Base-by-base conservation (phyloP, 2,888 invertebrate species). In the Sialis fuliginosa region DNA sequence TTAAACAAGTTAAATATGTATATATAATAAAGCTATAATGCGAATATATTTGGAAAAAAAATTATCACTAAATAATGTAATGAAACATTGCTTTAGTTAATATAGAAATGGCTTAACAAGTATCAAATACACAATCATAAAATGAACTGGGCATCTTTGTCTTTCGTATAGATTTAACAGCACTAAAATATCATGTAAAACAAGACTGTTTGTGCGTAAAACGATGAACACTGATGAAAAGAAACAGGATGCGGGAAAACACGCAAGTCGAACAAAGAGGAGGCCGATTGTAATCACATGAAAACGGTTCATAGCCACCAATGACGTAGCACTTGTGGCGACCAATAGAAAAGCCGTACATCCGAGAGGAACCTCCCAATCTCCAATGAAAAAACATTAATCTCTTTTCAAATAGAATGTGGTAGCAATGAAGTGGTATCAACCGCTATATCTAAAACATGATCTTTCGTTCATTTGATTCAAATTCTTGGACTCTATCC, bases 381-480 rank as follows among this genome's bases (percentile, higher is more conserved):
- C 58, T 59, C 66, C 65, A 66, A 67, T 67, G 65, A 66, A 66
- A 67, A 66, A 65, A 62, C 66, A 67, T 66, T 64, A 66, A 67
- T 66, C 66, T 67, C 64, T 63, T 64, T 66, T 64, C 62, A 62
- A 66, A 66, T 65, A 64, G 37, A 37, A 37, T 12, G n/a, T 37
- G 22, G 37, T 6, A 37, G 10, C 37, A 6, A 37, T 37, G 10
- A 10, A 37, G 12, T 12, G 12, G 12, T 37, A 10, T 37, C 12
- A n/a, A 37, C 8, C n/a, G 6, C 10, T 5, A 37, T 8, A 37
- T 12, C n/a, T 10, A 37, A 10, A n/a, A 37, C n/a, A 10, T 12
- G 6, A n/a, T 10, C 12, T 37, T 12, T 37, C 12, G n/a, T 37
- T 12, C n/a, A 37, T 37, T 10, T 8, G 37, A 7, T 6, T 10